Conservation (phyloP, 2,797 vertebrate genomes). For the Austrolebias charrua region DNA sequence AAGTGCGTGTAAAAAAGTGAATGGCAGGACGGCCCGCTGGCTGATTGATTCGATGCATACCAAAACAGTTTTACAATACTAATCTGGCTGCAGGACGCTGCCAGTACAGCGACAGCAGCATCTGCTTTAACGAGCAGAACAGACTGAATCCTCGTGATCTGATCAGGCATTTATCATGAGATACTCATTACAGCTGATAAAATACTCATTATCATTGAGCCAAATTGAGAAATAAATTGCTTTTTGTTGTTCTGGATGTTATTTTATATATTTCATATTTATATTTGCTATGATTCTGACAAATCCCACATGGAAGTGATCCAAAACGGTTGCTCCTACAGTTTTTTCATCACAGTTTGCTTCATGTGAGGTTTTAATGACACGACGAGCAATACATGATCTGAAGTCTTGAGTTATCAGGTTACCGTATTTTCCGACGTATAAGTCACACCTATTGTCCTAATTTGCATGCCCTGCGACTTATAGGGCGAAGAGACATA, state of each 20-base stretch:
- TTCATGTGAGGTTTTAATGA: no score
- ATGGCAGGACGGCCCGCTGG: constrained; percentile 11
- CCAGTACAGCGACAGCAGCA: constrained; percentile 16
- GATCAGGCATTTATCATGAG: constrained; percentile 56
- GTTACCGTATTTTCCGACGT: no score
- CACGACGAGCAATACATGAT: no score
- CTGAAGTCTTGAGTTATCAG: no score
- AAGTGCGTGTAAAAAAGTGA: neutral
- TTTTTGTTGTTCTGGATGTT: no score
- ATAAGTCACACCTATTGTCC: no score
- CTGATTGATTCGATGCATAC: constrained; percentile 39
- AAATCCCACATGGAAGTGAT: no score
- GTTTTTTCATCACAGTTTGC: no score
- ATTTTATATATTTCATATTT: no score
- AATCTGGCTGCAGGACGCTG: constrained; percentile 15
- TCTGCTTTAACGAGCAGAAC: constrained; percentile 20
- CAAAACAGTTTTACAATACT: constrained; percentile 30
- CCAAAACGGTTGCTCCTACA: no score
- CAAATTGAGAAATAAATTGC: neutral
- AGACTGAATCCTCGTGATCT: constrained; percentile 35
- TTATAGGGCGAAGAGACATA: no score
- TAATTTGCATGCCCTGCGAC: no score
- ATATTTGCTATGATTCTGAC: neutral
- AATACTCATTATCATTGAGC: constrained; percentile 41
- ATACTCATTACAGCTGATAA: constrained; percentile 43